These are phyloP conservation scores for Chiloscyllium punctatum DNA, from an alignment of 2,797 vertebrate species.

Conservation along the genomic window DNA sequence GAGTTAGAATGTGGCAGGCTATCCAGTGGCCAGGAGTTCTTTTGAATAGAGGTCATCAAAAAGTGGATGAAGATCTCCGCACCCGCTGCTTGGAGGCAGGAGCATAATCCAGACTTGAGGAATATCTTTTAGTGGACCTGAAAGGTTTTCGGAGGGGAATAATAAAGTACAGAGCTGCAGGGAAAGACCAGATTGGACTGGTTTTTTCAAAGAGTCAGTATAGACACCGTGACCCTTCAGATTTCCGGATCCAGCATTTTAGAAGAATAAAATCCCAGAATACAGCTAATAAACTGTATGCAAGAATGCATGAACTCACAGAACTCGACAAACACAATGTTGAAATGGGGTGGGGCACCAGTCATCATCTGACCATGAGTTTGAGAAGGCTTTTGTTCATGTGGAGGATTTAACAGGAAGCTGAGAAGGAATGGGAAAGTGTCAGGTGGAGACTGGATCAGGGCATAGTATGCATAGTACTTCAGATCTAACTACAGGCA, in stretches of 20 bases:
- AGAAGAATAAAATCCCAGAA: neutral
- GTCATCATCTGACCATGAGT: neutral
- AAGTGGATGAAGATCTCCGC: neutral
- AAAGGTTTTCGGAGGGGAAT: neutral
- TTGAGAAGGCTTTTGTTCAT: neutral
- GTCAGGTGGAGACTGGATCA: neutral
- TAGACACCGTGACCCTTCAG: neutral
- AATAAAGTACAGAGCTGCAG: neutral
- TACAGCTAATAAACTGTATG: neutral
- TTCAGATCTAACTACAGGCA: neutral
- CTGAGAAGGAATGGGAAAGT: neutral
- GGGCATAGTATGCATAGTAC: neutral
- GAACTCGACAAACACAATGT: neutral
- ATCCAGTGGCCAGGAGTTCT: neutral
- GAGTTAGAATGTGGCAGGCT: neutral
- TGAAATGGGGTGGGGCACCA: neutral
- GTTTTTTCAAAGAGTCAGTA: neutral
- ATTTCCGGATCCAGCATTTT: neutral
- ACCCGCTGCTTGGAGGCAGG: neutral
- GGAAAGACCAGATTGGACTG: neutral
- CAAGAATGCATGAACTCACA: neutral
- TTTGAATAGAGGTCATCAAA: neutral
- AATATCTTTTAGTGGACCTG: neutral
- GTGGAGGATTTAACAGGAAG: neutral
- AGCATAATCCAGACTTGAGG: neutral